These are phyloP conservation scores for Dissostichus mawsoni DNA, from an alignment of 2,113 vertebrate species.

Conservation along the genomic window DNA sequence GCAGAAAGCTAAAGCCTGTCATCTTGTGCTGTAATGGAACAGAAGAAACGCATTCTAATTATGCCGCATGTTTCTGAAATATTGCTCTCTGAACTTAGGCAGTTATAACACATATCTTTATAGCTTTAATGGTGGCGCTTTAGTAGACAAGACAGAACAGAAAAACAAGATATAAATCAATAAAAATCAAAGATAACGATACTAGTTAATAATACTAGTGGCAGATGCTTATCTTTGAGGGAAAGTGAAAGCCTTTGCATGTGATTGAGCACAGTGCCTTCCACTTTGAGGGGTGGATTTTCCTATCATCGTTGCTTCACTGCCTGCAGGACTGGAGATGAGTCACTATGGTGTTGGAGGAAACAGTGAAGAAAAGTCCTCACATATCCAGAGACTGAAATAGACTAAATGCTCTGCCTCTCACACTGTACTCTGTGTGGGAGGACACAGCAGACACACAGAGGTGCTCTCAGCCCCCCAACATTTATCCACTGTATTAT, in stretches of 20 bases:
- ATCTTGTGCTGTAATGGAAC: background rate
- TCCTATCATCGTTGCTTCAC: background rate
- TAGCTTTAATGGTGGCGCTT: background rate
- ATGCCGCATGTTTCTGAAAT: no score
- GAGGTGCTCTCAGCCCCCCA: conserved; percentile 65
- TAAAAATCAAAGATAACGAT: background rate
- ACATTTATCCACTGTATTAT: conserved; percentile 34
- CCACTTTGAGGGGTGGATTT: conserved; percentile 21
- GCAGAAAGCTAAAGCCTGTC: no score
- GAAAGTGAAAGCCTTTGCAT: background rate
- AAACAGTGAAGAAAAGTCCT: conserved; percentile 66
- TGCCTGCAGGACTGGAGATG: conserved; percentile 48
- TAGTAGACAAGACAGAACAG: background rate
- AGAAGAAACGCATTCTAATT: background rate
- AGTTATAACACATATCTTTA: background rate
- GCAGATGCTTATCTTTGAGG: background rate
- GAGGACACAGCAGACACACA: conserved; percentile 69
- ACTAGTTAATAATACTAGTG: no score
- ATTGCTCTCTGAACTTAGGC: background rate
- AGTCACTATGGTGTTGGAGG: conserved; percentile 65
- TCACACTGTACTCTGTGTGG: conserved; percentile 68
- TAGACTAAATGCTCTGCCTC: conserved; percentile 71
- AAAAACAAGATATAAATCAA: background rate
- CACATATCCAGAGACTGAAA: conserved; percentile 69
- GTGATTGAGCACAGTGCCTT: background rate